Conservation (phyloP, 2,888 invertebrate species). For the Hipparchia sbordonii region DNA sequence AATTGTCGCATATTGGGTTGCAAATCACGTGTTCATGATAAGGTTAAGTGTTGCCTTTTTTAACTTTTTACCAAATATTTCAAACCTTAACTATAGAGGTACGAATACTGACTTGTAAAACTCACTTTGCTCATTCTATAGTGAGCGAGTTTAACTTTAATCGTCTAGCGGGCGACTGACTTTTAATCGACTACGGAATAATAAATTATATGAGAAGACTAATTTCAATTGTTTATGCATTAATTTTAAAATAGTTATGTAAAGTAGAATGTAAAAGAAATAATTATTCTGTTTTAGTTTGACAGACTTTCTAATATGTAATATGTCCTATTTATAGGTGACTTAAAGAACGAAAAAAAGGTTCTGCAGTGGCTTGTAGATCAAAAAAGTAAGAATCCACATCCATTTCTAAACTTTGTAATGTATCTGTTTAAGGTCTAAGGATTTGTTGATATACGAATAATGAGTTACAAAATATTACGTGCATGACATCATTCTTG, state of each 20-base stretch:
- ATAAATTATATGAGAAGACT: too few species aligned
- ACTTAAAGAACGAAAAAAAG: constrained; percentile 96
- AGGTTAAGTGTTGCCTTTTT: too few species aligned
- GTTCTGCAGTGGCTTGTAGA: constrained; percentile 97
- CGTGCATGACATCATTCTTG: constrained; percentile 82
- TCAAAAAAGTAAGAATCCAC: constrained; percentile 96
- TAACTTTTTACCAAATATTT: too few species aligned
- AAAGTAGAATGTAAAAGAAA: not conserved
- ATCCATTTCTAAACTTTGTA: constrained; percentile 73
- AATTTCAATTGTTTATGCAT: not conserved
- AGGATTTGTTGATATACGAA: constrained; percentile 52
- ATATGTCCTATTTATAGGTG: constrained; percentile 87
- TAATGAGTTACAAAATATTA: constrained; percentile 62
- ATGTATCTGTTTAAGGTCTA: constrained; percentile 52
- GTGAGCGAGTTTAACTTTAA: too few species aligned
- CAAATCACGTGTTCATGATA: too few species aligned
- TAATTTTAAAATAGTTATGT: not conserved
- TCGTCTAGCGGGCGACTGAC: too few species aligned
- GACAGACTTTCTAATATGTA: constrained; percentile 40
- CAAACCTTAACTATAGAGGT: too few species aligned
- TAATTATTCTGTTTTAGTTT: constrained; percentile 13
- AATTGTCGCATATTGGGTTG: too few species aligned
- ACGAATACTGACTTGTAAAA: too few species aligned
- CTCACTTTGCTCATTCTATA: too few species aligned
- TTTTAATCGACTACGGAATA: too few species aligned